These are phyloP conservation scores for Phthorimaea operculella DNA, from an alignment of 1,140 invertebrate genomes.

Conservation along the genomic window DNA sequence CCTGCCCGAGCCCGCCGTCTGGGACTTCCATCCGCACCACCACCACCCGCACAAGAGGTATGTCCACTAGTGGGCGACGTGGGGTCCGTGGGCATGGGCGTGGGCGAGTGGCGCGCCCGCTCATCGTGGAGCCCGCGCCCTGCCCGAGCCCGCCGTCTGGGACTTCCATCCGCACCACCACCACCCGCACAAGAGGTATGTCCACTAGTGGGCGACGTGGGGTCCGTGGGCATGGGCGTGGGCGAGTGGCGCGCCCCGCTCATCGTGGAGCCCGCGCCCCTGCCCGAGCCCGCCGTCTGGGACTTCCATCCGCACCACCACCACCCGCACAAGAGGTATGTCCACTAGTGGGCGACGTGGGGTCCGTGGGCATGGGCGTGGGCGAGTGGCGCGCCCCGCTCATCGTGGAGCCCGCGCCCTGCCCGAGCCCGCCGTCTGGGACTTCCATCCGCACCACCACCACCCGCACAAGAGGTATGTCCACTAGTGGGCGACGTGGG, in stretches of 20 bases:
- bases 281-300: constrained; percentile 41
- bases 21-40: constrained; percentile 47
- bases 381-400: constrained; percentile 61
- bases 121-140: constrained; percentile 54
- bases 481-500: constrained; percentile 32
- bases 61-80: too few species aligned
- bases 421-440: constrained; percentile 45
- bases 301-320: constrained; percentile 50
- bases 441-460: constrained; percentile 49
- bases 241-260: constrained; percentile 61
- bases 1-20: constrained; percentile 41
- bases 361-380: constrained; percentile 36
- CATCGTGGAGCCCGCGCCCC: constrained; percentile 46
- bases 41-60: constrained; percentile 9
- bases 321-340: constrained; percentile 22
- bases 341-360: constrained; percentile 31
- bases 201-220: constrained; percentile 39
- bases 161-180: constrained; percentile 43
- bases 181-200: constrained; percentile 7
- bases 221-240: constrained; percentile 34
- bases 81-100: constrained; percentile 8
- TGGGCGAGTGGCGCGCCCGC: constrained; percentile 57
- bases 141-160: constrained; percentile 43
- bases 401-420: constrained; percentile 52
- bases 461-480: constrained; percentile 24